Base-by-base conservation (phyloP, 1,140 invertebrate species). In the Delia radicum region DNA sequence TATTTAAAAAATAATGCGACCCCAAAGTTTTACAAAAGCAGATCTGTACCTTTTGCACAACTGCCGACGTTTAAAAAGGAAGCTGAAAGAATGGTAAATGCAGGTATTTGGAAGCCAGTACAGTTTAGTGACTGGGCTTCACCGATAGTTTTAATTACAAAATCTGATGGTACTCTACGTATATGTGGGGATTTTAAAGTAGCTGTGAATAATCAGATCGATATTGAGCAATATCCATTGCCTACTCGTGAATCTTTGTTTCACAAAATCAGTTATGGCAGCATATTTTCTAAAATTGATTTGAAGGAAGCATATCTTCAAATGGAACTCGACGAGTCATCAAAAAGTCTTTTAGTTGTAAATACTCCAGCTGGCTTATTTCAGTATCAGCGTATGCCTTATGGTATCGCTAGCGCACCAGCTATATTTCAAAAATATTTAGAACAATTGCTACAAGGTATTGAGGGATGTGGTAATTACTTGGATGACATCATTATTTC, bases 131-230 rank as follows among this genome's bases (percentile, higher is more conserved):
- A 81, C 73, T 80, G 81, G 80, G 78, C 83, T 76, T 79, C 79
- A 79, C 81, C 84, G 72, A 75, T 88, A 6, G 86, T 89, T 0
- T 76, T 87, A 0, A 87, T 89, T 2, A 80, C 82, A 73, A 90
- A 89, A 77, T 80, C 82, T 69, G 80, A 87, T 77, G 82, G 80
- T 8, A 75, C 77, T 67, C 77, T 82, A 33, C 76, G 88, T 29
- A 80, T 89, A 62, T 89, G 88, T 80, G 82, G 82, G 0, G 88
- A 89, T 80, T 89, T 84, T 79, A 85, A 63, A 63, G 61, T 63
- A 27, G 61, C 61, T 13, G 62, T 65, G 26, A 88, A 88, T 76
- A 73, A 67, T 28, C 74, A 78, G 63, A 74, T 86, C 33, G 62
- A 81, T 26, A 73, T 79, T 28, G 82, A 87, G 69, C 79, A 80